These are phyloP conservation scores for Molanna angustata DNA, from an alignment of 2,888 invertebrate species.

Conservation along the genomic window DNA sequence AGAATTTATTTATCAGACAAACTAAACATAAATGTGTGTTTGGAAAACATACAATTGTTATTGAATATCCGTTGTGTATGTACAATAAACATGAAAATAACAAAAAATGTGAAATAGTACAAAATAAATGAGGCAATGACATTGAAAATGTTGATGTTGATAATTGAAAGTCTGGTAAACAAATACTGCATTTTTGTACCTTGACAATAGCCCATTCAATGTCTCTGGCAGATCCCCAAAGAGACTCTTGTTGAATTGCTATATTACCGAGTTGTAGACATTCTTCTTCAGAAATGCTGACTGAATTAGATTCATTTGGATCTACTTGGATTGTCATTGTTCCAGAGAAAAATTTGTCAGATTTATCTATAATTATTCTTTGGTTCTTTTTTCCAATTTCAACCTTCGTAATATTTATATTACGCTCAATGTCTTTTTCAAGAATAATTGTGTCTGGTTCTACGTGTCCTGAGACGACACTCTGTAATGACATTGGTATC, in stretches of 20 bases:
- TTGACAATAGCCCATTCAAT: constrained; percentile 76
- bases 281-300: constrained; percentile 57
- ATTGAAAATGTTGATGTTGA: no score
- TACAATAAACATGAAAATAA: no score
- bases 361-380: constrained; percentile 44
- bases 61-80: no score
- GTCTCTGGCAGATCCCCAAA: constrained; percentile 70
- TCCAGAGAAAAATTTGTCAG: constrained; percentile 41
- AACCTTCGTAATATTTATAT: constrained; percentile 47
- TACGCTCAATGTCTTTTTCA: constrained; percentile 47
- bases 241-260: constrained; percentile 60
- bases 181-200: no score
- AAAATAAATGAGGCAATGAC: no score
- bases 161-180: no score
- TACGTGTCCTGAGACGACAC: constrained; percentile 73
- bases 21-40: no score
- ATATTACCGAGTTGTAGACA: constrained; percentile 56
- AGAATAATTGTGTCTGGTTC: constrained; percentile 75
- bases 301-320: constrained; percentile 42
- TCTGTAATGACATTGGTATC: constrained; percentile 47
- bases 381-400: constrained; percentile 56
- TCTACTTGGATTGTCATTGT: constrained; percentile 44
- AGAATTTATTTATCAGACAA: no score
- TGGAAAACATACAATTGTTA: no score
- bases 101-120: no score